phyloP scores from a whole-genome alignment of 2,113 vertebrate species.

The Hippoglossus stenolepis region DNA sequence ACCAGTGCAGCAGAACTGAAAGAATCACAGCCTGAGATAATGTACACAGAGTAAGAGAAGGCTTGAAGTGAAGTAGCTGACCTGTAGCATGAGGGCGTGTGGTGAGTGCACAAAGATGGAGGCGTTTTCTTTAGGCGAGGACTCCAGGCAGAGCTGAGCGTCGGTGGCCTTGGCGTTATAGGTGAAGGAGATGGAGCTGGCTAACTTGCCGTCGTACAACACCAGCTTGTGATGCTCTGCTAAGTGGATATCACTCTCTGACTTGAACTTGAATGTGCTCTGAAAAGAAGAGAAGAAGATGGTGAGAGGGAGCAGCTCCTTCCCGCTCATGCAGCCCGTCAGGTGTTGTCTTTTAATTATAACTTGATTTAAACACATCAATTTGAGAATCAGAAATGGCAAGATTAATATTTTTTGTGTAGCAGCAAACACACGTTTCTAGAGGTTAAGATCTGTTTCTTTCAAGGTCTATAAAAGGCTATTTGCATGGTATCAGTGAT shows the following conservation, averaged over 20 bases:
- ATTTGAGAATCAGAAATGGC: conserved; percentile 37
- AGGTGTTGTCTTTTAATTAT: conserved; percentile 49
- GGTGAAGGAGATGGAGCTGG: conserved; percentile 93
- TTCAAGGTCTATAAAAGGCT: not conserved
- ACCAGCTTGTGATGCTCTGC: conserved; percentile 98
- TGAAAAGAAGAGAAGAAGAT: conserved; percentile 62
- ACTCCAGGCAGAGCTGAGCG: conserved; percentile 96
- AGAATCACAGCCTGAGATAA: not conserved
- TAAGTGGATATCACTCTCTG: conserved; percentile 96
- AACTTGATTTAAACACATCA: conserved; percentile 39
- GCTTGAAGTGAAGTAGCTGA: conserved; percentile 59
- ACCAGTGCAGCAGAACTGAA: not conserved
- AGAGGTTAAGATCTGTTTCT: no score
- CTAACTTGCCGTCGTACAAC: conserved; percentile 93
- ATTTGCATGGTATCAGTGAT: not conserved
- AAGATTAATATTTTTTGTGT: conserved; percentile 3
- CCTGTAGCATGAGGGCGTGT: conserved; percentile 98
- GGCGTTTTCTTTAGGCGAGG: conserved; percentile 94
- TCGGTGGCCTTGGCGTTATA: conserved; percentile 98
- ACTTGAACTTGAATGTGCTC: conserved; percentile 99
- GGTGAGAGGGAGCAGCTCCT: conserved; percentile 10
- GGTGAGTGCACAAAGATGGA: conserved; percentile 99
- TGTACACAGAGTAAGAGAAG: not conserved
- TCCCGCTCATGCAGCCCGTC: conserved; percentile 6
- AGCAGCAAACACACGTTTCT: not conserved